Base-by-base conservation (phyloP, 1,140 invertebrate genomes). In the Phenacoccus solenopsis region DNA sequence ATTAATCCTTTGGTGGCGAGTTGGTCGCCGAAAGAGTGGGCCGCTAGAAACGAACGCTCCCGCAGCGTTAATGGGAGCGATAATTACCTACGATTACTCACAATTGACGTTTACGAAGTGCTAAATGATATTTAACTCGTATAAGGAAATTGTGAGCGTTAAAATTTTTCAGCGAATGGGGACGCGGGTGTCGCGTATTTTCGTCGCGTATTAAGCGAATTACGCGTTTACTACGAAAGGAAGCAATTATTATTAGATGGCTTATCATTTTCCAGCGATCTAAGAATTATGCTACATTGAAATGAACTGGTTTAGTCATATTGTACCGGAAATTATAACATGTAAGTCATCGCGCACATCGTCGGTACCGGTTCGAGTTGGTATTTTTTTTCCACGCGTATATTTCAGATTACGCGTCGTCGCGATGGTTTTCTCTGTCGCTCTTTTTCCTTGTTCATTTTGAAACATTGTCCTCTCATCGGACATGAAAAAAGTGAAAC, bases 261-360 rank as follows among this genome's bases (percentile, higher is more conserved):
- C n/a, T 49, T 49, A 49, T 49, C 38, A 49, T 49, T 49, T 49
- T 49, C 38, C 38, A n/a, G 20, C 38, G 20, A 49, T 49, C 38
- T 16, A n/a, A 49, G 38, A 49, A 49, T 49, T 49, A 49, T 49
- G 38, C 12, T 49, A 49, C 38, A 49, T 49, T n/a, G 38, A 49
- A 49, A 49, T 49, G 38, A 49, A 49, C 38, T 49, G 38, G 38
- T 49, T 49, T 49, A 49, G 38, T 49, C 38, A 49, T 49, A 49
- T 49, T 49, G 38, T 49, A 49, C 38, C 38, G 38, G 38, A 49
- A 49, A 49, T 49, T 49, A 49, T 49, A 10, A n/a, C 38, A 49
- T 49, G 38, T 49, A 49, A 49, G 38, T 49, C 38, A 9, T 10
- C 3, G 38, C 38, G 20, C 38, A 13, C 30, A 32, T 32, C 20